These are phyloP conservation scores for Rostratula benghalensis DNA, from an alignment of 2,113 vertebrate genomes.

Conservation along the genomic window DNA sequence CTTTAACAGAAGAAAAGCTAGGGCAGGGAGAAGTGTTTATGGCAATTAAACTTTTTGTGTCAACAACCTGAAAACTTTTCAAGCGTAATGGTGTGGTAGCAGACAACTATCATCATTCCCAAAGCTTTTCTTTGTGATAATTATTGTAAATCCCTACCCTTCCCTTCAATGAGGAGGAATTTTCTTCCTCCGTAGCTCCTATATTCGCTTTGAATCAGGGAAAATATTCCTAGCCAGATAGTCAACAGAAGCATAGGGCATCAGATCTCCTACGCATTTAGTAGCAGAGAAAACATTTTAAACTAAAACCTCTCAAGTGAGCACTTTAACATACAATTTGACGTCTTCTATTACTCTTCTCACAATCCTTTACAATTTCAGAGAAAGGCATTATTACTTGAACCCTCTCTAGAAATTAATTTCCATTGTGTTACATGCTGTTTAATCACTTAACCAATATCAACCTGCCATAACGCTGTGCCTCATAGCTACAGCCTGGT, in stretches of 20 bases:
- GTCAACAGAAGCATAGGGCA: background rate
- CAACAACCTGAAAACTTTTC: background rate
- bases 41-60: background rate
- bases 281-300: background rate
- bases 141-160: background rate
- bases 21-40: background rate
- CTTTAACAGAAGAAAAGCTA: background rate
- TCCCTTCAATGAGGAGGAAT: background rate
- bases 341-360: background rate
- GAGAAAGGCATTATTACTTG: background rate
- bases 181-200: background rate
- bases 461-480: background rate
- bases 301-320: background rate
- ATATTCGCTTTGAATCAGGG: background rate
- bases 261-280: background rate
- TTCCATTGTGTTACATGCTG: background rate
- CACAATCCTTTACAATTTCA: background rate
- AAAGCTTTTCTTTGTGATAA: background rate
- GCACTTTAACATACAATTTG: background rate
- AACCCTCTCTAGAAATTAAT: background rate
- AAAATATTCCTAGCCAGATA: background rate
- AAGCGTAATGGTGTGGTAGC: background rate
- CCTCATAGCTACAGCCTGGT: background rate
- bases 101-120: background rate
- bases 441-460: background rate